Percentiles rank a stretch among this genome's conserved stretches.
Conservation (phyloP, 2,797 vertebrate genomes). For the Sebastiscus albofasciatus region DNA sequence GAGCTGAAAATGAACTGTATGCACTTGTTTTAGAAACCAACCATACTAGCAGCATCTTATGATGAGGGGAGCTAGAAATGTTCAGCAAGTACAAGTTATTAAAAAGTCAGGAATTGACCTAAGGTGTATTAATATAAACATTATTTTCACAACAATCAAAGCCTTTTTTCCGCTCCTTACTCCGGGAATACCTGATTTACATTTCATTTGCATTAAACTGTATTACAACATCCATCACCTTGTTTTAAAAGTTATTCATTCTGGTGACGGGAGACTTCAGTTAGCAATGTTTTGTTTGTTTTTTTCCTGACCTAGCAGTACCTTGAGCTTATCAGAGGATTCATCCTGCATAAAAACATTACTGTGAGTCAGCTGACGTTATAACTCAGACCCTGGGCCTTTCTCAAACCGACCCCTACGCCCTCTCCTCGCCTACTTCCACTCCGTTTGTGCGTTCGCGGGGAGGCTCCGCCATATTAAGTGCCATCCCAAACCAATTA, state of each 20-base stretch:
- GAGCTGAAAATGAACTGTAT: background rate
- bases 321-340: slow-evolving; percentile 13
- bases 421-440: too few species aligned
- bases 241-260: background rate
- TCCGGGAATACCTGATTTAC: background rate
- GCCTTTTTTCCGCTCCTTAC: background rate
- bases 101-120: slow-evolving; percentile 38
- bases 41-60: background rate
- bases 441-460: too few species aligned
- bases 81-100: slow-evolving; percentile 29
- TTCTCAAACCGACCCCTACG: too few species aligned
- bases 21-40: background rate
- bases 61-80: background rate
- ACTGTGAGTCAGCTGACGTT: slow-evolving; percentile 11
- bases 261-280: background rate
- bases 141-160: slow-evolving; percentile 27
- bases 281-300: background rate
- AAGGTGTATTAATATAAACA: slow-evolving; percentile 9
- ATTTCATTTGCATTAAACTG: slow-evolving; percentile 33
- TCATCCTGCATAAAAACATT: slow-evolving; percentile 20
- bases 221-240: background rate
- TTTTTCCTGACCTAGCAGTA: slow-evolving; percentile 6
- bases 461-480: too few species aligned
- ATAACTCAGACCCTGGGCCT: background rate
- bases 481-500: too few species aligned